Conservation (phyloP, 92 coral and sea anemone species). For the Bergia puertoricense region DNA sequence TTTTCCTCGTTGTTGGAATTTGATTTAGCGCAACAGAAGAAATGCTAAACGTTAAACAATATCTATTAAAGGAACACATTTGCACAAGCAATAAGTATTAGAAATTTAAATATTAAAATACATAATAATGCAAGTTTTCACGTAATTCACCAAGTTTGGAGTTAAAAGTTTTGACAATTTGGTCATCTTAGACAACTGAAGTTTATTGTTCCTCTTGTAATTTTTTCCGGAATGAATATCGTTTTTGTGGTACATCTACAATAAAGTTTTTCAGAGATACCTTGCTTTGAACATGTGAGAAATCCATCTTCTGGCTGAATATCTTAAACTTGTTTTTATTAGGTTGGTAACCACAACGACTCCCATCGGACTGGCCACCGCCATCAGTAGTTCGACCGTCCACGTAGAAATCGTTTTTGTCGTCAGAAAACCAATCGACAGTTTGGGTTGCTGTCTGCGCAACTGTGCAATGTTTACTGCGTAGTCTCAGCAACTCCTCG, state of each 20-base stretch:
- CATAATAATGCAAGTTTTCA: too few species aligned
- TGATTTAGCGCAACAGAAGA: too few species aligned
- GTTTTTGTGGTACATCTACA: not conserved
- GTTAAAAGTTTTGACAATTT: too few species aligned
- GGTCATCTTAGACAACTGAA: too few species aligned
- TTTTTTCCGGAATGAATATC: too few species aligned
- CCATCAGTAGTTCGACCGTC: slow-evolving; percentile 34
- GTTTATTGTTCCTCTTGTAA: too few species aligned
- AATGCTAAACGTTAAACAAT: too few species aligned
- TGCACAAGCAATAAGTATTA: too few species aligned
- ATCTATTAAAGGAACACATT: too few species aligned
- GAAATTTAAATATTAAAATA: too few species aligned
- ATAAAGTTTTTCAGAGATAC: not conserved
- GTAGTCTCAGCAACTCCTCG: slow-evolving; percentile 34
- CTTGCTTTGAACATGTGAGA: slow-evolving; percentile 83
- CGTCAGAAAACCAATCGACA: not conserved
- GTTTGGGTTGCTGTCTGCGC: slow-evolving; percentile 39
- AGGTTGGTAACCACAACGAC: slow-evolving; percentile 48
- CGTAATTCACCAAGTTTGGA: too few species aligned
- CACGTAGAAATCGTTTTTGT: slow-evolving; percentile 23
- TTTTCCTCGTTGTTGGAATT: too few species aligned
- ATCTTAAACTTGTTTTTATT: slow-evolving; percentile 64
- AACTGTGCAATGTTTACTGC: slow-evolving; percentile 39
- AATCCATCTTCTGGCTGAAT: slow-evolving; percentile 71
- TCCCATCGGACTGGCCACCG: slow-evolving; percentile 30